Percentiles rank a stretch among this genome's conserved stretches.
These are phyloP conservation scores for Trematocara nigrifrons DNA, from an alignment of 2,113 vertebrate species.

Conservation along the genomic window DNA sequence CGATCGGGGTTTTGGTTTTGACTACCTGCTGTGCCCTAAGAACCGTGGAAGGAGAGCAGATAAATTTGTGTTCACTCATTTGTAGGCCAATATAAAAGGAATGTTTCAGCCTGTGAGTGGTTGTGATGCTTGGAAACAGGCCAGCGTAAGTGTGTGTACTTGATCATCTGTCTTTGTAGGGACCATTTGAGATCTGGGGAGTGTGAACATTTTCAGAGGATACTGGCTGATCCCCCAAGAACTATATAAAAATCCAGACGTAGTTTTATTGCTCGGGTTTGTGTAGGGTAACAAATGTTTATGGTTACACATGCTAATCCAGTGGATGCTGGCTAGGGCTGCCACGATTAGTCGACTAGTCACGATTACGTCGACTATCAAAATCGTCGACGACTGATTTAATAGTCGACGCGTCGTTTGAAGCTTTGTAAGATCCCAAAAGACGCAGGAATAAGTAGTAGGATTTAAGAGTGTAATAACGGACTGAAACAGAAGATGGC, in stretches of 20 bases:
- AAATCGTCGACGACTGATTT: too few relatives aligned
- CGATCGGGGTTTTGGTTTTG: neutral
- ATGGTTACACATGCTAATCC: neutral
- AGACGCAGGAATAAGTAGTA: too few relatives aligned
- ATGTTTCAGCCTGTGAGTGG: constrained; percentile 27
- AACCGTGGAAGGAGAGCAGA: neutral
- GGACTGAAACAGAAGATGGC: too few relatives aligned
- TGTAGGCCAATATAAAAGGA: constrained; percentile 26
- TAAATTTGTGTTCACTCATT: neutral
- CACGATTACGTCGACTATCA: too few relatives aligned
- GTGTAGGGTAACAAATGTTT: neutral
- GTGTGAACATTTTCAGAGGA: neutral
- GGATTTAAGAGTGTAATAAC: too few relatives aligned
- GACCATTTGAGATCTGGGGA: neutral
- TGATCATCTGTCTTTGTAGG: neutral
- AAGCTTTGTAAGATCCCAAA: too few relatives aligned
- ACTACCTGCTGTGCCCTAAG: constrained; percentile 29
- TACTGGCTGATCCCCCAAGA: neutral
- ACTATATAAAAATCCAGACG: neutral
- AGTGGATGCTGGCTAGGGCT: too few relatives aligned
- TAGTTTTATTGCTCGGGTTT: neutral
- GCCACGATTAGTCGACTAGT: too few relatives aligned
- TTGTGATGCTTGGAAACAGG: constrained; percentile 22
- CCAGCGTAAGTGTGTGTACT: constrained; percentile 15
- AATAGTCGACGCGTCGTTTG: too few relatives aligned